Evolutionary conservation across 1,140 invertebrate genomes (phyloP), one percentile per base, ranked within the genome.

Genomic region (Oscheius sp.): DNA sequence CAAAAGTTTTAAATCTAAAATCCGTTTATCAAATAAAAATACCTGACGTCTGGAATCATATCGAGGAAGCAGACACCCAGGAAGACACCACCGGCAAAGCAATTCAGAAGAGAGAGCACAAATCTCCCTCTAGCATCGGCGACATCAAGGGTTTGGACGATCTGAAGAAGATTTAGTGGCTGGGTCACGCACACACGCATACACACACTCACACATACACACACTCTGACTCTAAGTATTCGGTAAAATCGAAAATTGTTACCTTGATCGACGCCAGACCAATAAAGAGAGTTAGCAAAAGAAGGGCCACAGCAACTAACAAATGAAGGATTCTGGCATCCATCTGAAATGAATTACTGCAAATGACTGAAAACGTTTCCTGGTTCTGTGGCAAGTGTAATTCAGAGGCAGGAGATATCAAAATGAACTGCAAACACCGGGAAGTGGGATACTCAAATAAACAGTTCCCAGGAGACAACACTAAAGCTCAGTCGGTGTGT

Each of bases 41-140:
- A 91, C 66, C 88, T 87, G 0, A 91, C 89, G 86, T 94, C 92
- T 23, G 92, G 92, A 45, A 94, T 85, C 86, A 94, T 91, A 84
- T 94, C 92, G 3, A 92, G 86, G 35, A 93, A 84, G 23, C 91
- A 90, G 1, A 92, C 93, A 0, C 90, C 91, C 20, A 94, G 83
- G 29, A 94, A 87, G 4, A 94, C 91, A 0, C 93, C 92, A 2
- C 90, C 92, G 26, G 92, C 92, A 77, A 92, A 92, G 79, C 91
- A 93, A 0, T 92, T 87, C 4, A 94, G 81, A n/a, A 90, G 79
- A 68, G 84, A 85, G 18, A 87, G 74, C 7, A 55, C 7, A 7
- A 23, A 4, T 23, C 28, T 7, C 7, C 15, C 7, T 26, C 49
- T 7, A 20, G 7, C 49, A 20, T 26, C 49, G 15, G 7, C 28